Evolutionary conservation across 2,113 vertebrate genomes (phyloP).

Genomic region (Lasiurus cinereus): DNA sequence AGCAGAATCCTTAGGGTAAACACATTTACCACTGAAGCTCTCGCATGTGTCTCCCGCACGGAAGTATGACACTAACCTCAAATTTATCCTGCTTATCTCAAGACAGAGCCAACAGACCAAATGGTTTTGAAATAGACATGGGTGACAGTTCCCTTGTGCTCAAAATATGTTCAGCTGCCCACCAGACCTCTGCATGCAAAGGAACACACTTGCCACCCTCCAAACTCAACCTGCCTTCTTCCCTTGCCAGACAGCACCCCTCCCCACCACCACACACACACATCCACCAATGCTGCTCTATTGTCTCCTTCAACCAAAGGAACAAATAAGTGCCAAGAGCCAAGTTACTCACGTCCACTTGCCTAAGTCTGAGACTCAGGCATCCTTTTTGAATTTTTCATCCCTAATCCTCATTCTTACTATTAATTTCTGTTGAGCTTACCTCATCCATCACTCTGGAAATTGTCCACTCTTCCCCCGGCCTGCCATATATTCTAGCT

Average conservation of each 20-base stretch:
- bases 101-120: too few species aligned
- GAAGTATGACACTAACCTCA: background rate
- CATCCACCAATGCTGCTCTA: background rate
- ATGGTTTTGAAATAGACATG: background rate
- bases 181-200: background rate
- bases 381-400: background rate
- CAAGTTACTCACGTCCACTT: background rate
- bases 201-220: background rate
- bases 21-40: background rate
- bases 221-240: background rate
- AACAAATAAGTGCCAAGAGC: background rate
- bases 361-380: background rate
- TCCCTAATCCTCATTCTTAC: background rate
- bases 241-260: background rate
- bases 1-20: conserved; percentile 15
- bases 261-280: too few species aligned
- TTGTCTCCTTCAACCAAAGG: background rate
- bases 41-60: background rate
- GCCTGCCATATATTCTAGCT: background rate
- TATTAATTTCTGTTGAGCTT: background rate
- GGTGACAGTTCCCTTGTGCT: background rate
- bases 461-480: background rate
- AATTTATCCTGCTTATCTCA: too few species aligned
- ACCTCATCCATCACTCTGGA: background rate
- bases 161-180: background rate